Conservation (phyloP, 2,888 invertebrate genomes). For the Papilio gigon region DNA sequence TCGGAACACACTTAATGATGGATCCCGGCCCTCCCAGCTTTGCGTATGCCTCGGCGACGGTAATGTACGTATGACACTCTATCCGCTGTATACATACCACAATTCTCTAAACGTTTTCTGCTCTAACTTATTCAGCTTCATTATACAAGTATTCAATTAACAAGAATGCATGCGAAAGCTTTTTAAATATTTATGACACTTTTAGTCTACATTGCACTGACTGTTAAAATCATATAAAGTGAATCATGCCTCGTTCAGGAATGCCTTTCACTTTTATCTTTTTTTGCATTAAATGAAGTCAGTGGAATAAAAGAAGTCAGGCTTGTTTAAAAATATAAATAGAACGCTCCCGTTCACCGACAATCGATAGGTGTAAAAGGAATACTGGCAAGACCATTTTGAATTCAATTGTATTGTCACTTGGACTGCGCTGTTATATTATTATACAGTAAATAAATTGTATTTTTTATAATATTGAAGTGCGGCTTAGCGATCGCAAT, state of each 20-base stretch:
- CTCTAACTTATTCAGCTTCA: background rate
- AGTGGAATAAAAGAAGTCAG: slow-evolving; percentile 37
- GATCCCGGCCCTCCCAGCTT: slow-evolving; percentile 61
- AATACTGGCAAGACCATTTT: slow-evolving; percentile 31
- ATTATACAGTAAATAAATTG: slow-evolving; percentile 26
- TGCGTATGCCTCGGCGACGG: slow-evolving; percentile 64
- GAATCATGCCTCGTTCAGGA: slow-evolving; percentile 30
- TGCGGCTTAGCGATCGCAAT: slow-evolving; percentile 16
- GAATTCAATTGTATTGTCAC: slow-evolving; percentile 37
- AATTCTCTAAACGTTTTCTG: background rate
- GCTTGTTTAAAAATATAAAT: slow-evolving; percentile 40
- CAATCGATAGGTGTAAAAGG: slow-evolving; percentile 37
- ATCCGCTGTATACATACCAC: background rate
- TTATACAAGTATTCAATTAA: background rate
- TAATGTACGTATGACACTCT: slow-evolving; percentile 57
- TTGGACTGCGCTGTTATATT: slow-evolving; percentile 16
- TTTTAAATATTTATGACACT: slow-evolving; percentile 34
- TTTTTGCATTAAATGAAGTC: slow-evolving; percentile 31
- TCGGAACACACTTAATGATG: slow-evolving; percentile 76
- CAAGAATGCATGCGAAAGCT: slow-evolving; percentile 44
- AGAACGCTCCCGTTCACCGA: slow-evolving; percentile 34
- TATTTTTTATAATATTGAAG: slow-evolving; percentile 26
- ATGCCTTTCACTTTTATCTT: slow-evolving; percentile 33
- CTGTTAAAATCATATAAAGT: slow-evolving; percentile 27
- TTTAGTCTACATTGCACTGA: slow-evolving; percentile 26